These are phyloP conservation scores for Pantherophis vulpinus DNA, from an alignment of 2,797 vertebrate genomes.

Conservation along the genomic window DNA sequence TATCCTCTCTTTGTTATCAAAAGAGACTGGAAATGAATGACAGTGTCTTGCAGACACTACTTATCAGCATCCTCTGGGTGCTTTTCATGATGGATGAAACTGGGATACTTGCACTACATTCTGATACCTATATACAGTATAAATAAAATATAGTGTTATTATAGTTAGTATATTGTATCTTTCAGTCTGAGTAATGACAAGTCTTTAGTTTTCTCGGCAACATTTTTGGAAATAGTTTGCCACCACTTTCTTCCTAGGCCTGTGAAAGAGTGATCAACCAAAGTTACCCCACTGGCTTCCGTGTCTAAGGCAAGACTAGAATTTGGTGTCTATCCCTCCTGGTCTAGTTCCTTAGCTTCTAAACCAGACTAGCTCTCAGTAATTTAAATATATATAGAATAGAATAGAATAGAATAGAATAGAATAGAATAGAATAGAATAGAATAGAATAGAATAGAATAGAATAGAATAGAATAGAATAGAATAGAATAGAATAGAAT, in stretches of 20 bases:
- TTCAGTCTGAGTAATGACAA: neutral
- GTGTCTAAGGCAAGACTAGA: neutral
- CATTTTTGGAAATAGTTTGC: neutral
- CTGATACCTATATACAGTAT: constrained; percentile 35
- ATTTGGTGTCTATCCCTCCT: neutral
- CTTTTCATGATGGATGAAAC: constrained; percentile 33
- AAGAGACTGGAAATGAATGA: constrained; percentile 65
- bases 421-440: no score
- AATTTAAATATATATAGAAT: neutral
- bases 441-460: no score
- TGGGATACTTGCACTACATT: constrained; percentile 18
- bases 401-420: no score
- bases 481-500: no score
- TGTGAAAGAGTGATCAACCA: neutral
- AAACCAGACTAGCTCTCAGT: neutral
- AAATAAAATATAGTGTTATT: neutral
- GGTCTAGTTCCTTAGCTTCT: neutral
- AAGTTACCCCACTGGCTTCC: neutral
- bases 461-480: no score
- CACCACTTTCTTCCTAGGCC: neutral
- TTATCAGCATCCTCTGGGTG: constrained; percentile 57
- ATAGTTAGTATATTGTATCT: neutral
- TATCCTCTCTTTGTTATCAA: constrained; percentile 62
- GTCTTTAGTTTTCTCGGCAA: neutral
- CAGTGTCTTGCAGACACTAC: constrained; percentile 63